Evolutionary conservation across 1,140 invertebrate genomes (phyloP), one percentile per base, ranked within the genome.

Genomic region (Liolophura sinensis): DNA sequence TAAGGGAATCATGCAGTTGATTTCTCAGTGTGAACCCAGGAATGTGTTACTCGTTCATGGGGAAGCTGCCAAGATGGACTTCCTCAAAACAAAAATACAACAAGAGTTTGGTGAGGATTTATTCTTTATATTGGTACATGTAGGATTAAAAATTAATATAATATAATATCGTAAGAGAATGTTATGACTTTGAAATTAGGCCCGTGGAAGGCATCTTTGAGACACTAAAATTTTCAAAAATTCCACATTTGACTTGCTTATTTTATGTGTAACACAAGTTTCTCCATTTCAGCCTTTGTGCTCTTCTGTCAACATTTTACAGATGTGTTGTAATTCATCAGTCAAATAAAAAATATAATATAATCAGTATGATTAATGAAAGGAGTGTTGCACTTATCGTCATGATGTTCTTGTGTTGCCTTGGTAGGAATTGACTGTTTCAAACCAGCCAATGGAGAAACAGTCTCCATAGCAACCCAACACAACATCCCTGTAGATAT

Each of bases 1-100:
- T 16, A 99, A 99, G 86, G 97, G 97, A 40, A 99, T 99, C 46
- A 99, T 99, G 96, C 97, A 99, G 83, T 86, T 99, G 6, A 99
- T 99, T 73, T 92, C 96, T 72, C 95, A 98, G 79, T 99, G 96
- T 85, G 94, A 98, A 82, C 97, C 98, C 0, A 91, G 92, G 78
- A 98, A 98, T 87, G 97, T 99, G 0, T 90, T 99, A 85, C 86
- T 99, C 9, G 98, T 99, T 0, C 98, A 99, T 82, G 97, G 91
- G 15, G 92, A 92, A 83, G 89, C 86, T 15, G 85, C 79, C 4
- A 93, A 93, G 84, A 99, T 99, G 95, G 92, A 94, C 72, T 98
- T 97, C 84, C 85, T 98, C 0, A 94, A 93, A 70, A 91, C 91
- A 56, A 97, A 97, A 86, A 97, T 98, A 65, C 90, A 92, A 78